Evolutionary conservation across 2,888 invertebrate genomes (phyloP), one percentile per base, ranked within the genome.

Genomic region (Scaptomyza cyrtandrae): DNA sequence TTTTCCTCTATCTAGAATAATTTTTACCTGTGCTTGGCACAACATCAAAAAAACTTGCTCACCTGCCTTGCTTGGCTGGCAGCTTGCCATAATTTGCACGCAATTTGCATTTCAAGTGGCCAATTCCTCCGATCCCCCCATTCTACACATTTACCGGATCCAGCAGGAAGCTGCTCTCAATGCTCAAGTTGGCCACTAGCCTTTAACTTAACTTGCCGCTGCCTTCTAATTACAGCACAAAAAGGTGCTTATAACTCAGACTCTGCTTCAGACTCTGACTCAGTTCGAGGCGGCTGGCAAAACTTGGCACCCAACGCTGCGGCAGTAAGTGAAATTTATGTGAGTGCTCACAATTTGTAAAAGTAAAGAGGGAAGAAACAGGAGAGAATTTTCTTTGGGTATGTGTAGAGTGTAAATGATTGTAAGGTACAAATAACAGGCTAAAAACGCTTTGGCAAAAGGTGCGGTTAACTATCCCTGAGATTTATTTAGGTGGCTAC

Each of bases 41-140:
- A 63, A 73, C 71, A 80, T 65, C 58, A 64, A 61, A 65, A 64
- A 57, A 73, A 39, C 78, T 73, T 75, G 83, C 71, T 76, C 83
- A 81, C 81, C 86, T 81, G 78, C 59, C 61, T 41, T 57, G 66
- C 63, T 68, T 55, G 62, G 61, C 72, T 79, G 87, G 70, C 80
- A 89, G 89, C 73, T 81, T 96, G 76, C 95, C 96, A 76, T 88
- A 88, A 81, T 89, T 80, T 80, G 86, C 84, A 80, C 88, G 86
- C 84, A 90, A 90, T 89, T 90, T 90, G 88, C 96, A 96, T 92
- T 96, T 96, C 95, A 96, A 95, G 75, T 96, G 96, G 76, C 86
- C 82, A 75, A 85, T 72, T 72, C 64, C 81, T 24, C 41, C 31
- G 53, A 49, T n/a, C 10, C 31, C 33, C 24, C 33, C 1, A 33